Base-by-base conservation (phyloP, 2,797 vertebrate species). In the Gallinago stenura region DNA sequence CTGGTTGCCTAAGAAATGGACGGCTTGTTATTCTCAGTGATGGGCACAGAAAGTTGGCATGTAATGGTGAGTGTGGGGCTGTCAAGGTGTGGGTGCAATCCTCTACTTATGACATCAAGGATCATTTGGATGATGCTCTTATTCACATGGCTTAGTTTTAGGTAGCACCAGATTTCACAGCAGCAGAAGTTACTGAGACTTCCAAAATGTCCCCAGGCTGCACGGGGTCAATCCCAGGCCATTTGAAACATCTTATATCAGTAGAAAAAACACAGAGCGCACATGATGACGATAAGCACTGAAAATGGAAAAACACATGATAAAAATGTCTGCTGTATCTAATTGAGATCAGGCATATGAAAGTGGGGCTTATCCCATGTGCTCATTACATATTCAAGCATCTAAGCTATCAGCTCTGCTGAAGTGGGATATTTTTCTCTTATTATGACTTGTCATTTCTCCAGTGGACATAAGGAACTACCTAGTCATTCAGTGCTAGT, bases 41-140 rank as follows among this genome's bases (percentile, higher is more conserved):
- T 3, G 10, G 20, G 5, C 54, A 54, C 9, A 51, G 30, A 20
- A 30, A 15, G 0, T 4, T 13, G 6, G 2, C 13, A 61, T 2
- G 4, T 28, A 31, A 31, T 4, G 31, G 8, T 21, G 33, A 78
- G 4, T 2, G 9, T n/a, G 24, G 31, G 30, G 17, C 16, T 90
- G 45, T 45, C 30, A 35, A 58, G 4, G 7, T 39, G 12, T 41
- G n/a, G 9, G 15, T 58, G 8, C 8, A 66, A n/a, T 39, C 9
- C 41, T 62, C 9, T 33, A 17, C 9, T 25, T 25, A 12, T 28
- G 41, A 45, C 19, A 69, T 30, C 50, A 68, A 48, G 39, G 31
- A 78, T 6, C 0, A 0, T 20, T n/a, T 58, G 25, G 10, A 43
- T 1, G 3, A 58, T 28, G 21, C 5, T 58, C 30, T 78, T 61